Base-by-base conservation (phyloP, 2,888 invertebrate genomes). In the Drosophila paranaensis region DNA sequence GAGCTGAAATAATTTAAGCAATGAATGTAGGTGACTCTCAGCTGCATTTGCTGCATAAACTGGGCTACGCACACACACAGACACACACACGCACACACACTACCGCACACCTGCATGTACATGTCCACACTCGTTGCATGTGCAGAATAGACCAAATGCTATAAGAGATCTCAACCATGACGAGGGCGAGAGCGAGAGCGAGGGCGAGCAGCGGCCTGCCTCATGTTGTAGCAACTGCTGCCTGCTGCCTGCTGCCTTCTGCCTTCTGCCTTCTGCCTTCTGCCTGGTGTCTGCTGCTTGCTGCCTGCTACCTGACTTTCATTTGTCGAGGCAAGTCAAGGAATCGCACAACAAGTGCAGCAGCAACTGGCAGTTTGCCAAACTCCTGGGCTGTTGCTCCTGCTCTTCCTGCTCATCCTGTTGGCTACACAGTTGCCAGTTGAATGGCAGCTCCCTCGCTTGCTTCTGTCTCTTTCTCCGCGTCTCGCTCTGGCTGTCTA, bases 21-120 rank as follows among this genome's bases (percentile, higher is more conserved):
- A 60, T 54, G 43, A 88, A 89, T 82, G 62, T 89, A 89, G 88
- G 90, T 89, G 86, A 89, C 79, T 74, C 74, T 71, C 60, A 51
- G 68, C 60, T 65, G 74, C 66, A 25, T 63, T 64, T 64, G 73
- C 67, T 64, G 50, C 64, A 57, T 75, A 71, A 72, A 71, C 60
- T 79, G 77, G 78, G 78, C 74, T 74, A 70, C 73, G 72, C 46
- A 33, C 60, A 76, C 45, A 30, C 57, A 43, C 54, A 20, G 20
- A 2, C 20, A 56, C 45, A 60, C 25, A 45, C 43, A 67, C 43
- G 63, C 53, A 57, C 20, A 57, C 2, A 20, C 20, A 20, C 20
- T 20, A 40, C 60, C 25, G 48, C 43, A 61, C 33, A 54, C 14
- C 51, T 43, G 46, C 25, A 55, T 13, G 27, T 39, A 61, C 27